Conservation (phyloP, 2,797 vertebrate species). For the Phylloscopus collybita region DNA sequence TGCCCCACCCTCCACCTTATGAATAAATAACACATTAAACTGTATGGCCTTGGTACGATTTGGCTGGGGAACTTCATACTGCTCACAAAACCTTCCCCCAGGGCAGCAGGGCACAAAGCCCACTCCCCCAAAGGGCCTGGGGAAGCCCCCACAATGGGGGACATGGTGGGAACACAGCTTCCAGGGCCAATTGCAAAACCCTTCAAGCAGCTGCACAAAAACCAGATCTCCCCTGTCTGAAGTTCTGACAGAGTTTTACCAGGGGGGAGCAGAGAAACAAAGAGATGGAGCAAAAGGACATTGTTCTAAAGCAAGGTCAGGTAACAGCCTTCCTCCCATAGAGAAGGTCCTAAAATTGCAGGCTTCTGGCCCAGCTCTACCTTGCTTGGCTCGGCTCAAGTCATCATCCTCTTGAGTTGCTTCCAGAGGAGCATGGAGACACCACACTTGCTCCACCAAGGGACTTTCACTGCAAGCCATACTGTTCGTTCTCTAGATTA, state of each 20-base stretch:
- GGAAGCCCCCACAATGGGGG: rapidly evolving
- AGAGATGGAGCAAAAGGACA: not conserved
- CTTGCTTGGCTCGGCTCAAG: not conserved
- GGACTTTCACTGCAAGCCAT: rapidly evolving
- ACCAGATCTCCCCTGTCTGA: not conserved
- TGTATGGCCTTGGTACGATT: not conserved
- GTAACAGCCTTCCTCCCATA: not conserved
- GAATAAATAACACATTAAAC: constrained; percentile 52
- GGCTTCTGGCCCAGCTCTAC: not conserved
- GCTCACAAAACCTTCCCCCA: not conserved
- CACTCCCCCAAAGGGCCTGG: not conserved
- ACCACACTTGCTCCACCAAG: not conserved
- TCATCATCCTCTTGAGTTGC: not conserved
- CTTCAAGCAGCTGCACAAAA: not conserved
- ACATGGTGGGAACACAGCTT: not conserved
- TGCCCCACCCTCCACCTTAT: not conserved
- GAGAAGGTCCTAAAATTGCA: not conserved
- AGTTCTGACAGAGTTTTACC: constrained; percentile 57
- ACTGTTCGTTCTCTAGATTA: not conserved
- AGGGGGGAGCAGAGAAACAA: not conserved
- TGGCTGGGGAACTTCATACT: not conserved
- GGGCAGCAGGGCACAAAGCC: not conserved
- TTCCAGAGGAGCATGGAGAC: not conserved
- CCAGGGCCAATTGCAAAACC: not conserved
- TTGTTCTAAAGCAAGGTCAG: constrained; percentile 50